Conservation (phyloP, 2,888 invertebrate species). For the Temnothorax unifasciatus region DNA sequence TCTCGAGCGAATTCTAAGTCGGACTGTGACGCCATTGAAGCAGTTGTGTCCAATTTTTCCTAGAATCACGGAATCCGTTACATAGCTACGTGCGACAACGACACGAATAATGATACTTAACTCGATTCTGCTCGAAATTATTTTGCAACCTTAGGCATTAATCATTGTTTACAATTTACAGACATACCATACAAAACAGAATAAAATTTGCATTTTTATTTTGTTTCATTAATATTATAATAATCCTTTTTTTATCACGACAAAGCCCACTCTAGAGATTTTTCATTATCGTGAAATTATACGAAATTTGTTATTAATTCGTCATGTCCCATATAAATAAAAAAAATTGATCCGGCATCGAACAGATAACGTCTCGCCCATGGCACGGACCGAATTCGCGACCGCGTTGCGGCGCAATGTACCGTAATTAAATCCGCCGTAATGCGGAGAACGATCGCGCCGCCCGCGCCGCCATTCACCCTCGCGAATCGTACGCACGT, state of each 20-base stretch:
- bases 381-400: conserved; percentile 21
- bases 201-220: not conserved
- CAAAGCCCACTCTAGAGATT: not conserved
- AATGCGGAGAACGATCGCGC: conserved; percentile 52
- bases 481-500: conserved; percentile 34
- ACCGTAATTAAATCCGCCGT: conserved; percentile 71
- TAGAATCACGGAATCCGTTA: not conserved
- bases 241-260: not conserved
- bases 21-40: not conserved
- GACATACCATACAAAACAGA: not conserved
- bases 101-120: not conserved
- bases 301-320: not conserved
- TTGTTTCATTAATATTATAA: not conserved
- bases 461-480: conserved; percentile 1
- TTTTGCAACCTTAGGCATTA: not conserved
- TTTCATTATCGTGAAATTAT: conserved; percentile 2
- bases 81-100: not conserved
- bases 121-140: conserved; percentile 5
- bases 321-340: not conserved
- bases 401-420: conserved; percentile 42
- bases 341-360: conserved; percentile 49
- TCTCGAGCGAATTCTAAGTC: conserved; percentile 24
- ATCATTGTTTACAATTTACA: not conserved
- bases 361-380: conserved; percentile 43
- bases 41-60: not conserved